Percentiles rank a stretch among this genome's conserved stretches.
Conservation (phyloP, 2,113 vertebrate species). For the Phalacrocorax aristotelis region DNA sequence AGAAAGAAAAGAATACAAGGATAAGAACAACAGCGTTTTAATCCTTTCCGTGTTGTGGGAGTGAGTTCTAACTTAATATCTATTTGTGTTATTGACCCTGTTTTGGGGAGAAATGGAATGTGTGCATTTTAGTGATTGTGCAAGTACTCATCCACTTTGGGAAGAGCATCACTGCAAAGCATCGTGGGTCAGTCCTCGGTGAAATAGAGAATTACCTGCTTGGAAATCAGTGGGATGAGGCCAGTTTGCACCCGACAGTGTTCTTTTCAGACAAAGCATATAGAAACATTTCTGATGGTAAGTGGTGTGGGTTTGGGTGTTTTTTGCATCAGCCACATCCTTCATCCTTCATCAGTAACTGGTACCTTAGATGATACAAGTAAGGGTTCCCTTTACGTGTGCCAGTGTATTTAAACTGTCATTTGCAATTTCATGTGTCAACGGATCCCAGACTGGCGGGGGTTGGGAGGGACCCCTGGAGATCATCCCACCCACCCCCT, state of each 20-base stretch:
- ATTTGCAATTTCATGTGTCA: background rate
- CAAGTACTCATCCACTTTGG: background rate
- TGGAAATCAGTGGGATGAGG: background rate
- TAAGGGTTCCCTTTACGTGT: background rate
- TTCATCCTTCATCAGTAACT: background rate
- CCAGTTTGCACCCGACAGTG: background rate
- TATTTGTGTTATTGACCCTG: background rate
- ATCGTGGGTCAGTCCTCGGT: accelerated
- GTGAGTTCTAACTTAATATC: background rate
- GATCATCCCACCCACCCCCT: too few species aligned
- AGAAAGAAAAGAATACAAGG: background rate
- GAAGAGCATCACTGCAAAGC: background rate
- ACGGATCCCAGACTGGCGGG: too few species aligned
- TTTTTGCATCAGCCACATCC: background rate
- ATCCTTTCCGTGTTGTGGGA: background rate
- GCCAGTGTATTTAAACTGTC: background rate
- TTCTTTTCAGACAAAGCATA: background rate
- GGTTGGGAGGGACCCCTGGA: too few species aligned
- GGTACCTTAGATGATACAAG: accelerated
- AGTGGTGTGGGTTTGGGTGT: background rate
- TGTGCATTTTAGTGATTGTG: background rate
- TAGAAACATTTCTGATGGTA: background rate
- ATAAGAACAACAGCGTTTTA: background rate
- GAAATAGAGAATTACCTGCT: background rate
- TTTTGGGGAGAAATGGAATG: background rate